A percentile compares a stretch with the other conserved stretches of the same genome.
Conservation (phyloP, 1,140 invertebrate species). For the Lysiphlebus fabarum region DNA sequence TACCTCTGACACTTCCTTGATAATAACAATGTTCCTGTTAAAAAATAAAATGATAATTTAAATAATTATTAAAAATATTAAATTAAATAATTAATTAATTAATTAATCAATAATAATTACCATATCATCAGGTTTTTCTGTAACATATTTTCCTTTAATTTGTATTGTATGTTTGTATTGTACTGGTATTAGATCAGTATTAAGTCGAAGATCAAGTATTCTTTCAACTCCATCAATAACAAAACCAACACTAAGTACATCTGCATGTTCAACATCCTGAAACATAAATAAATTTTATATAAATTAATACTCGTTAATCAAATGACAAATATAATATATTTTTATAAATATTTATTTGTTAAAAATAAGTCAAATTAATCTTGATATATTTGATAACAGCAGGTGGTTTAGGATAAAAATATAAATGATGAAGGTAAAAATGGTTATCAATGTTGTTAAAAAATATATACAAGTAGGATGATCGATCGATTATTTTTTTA, state of each 20-base stretch:
- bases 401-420: no score
- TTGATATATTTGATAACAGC: no score
- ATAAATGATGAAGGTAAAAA: no score
- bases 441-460: no score
- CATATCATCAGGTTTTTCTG: conserved; percentile 61
- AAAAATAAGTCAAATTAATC: no score
- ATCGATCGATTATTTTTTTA: no score
- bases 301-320: no score
- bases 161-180: conserved; percentile 74
- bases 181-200: conserved; percentile 71
- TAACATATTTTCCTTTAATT: conserved; percentile 62
- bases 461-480: no score
- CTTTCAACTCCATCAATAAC: conserved; percentile 65
- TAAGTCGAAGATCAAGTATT: conserved; percentile 72
- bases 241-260: conserved; percentile 67
- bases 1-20: conserved; percentile 71
- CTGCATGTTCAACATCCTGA: conserved; percentile 67
- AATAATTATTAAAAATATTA: background rate
- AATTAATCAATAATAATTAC: conserved; percentile 50
- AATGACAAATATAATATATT: no score
- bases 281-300: no score
- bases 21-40: conserved; percentile 81
- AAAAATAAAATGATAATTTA: conserved; percentile 1
- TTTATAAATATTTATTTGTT: no score
- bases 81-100: background rate